Base-by-base conservation (phyloP, 2,113 vertebrate genomes). In the Peromyscus californicus region DNA sequence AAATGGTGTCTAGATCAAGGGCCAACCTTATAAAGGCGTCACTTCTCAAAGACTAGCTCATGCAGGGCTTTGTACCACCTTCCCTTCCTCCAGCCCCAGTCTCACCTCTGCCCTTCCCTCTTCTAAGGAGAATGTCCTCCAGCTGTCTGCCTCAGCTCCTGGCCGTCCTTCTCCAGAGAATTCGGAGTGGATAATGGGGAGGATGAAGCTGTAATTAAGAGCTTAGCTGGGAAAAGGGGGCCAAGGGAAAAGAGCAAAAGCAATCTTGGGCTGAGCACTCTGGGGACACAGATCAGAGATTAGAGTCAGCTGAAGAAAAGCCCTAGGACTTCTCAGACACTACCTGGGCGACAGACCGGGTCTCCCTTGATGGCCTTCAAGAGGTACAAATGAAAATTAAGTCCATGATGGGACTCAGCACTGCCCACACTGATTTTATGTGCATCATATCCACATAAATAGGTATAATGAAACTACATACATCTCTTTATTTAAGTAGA, bases 201-300 rank as follows among this genome's bases (percentile, higher is more conserved):
- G 29, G 19, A 72, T 61, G 92, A 90, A 90, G 22, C 76, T 90
- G 80, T 72, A 67, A 87, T 78, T 75, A 90, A 91, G 31, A 93
- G 70, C 15, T 89, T 33, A 59, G 7, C 39, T 45, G 36, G 12
- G 17, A 57, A 39, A 51, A 15, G n/a, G 33, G 33, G 5, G 2
- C 24, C 5, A 15, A 31, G 17, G 17, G 42, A 57, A 54, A 63
- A 67, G 78, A 75, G 13, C 48, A 69, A 84, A 91, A 82, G 22
- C 26, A 31, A 54, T 76, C 31, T 87, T 51, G 10, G 36, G 36
- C 70, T 72, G 12, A 69, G 8, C 54, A 57, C 8, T 76, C 24
- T 67, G 42, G 22, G 51, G 22, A 22, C 8, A 61, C 74, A 86
- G 57, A 80, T 5, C 67, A 74, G 85, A 85, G 3, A 12, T 74